Conservation (phyloP, 35 echinoderm and acorn worm species). For the Eucidaris tribuloides region DNA sequence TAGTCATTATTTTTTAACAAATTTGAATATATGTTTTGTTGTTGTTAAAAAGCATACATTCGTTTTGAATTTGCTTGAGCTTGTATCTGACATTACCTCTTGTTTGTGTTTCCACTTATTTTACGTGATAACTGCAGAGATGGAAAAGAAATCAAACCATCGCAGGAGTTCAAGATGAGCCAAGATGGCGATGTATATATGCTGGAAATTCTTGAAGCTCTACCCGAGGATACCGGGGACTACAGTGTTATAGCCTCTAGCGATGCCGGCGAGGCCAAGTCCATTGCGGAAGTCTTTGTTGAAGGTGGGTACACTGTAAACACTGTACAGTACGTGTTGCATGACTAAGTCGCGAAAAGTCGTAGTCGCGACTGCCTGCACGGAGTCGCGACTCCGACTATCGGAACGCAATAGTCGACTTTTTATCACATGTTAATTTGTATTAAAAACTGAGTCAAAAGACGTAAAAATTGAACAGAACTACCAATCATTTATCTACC, state of each 20-base stretch:
- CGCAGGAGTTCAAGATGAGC: slow-evolving; percentile 46
- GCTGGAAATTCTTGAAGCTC: slow-evolving; percentile 48
- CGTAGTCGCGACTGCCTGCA: too few relatives aligned
- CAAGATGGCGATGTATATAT: slow-evolving; percentile 64
- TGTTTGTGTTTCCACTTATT: neutral
- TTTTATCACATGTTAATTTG: too few relatives aligned
- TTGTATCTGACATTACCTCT: neutral
- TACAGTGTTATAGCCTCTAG: slow-evolving; percentile 57
- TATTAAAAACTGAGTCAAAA: too few relatives aligned
- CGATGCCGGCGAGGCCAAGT: slow-evolving; percentile 57
- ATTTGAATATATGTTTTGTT: too few relatives aligned
- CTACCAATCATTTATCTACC: too few relatives aligned
- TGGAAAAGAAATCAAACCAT: slow-evolving; percentile 73
- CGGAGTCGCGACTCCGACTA: too few relatives aligned
- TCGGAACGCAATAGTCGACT: too few relatives aligned
- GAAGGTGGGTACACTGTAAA: slow-evolving; percentile 56
- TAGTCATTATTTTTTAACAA: too few relatives aligned
- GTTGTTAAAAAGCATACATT: neutral
- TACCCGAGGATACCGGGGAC: slow-evolving; percentile 66
- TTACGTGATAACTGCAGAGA: slow-evolving; percentile 42
- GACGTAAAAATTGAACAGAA: too few relatives aligned
- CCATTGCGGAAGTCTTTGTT: slow-evolving; percentile 66
- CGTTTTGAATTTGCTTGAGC: neutral
- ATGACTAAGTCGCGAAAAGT: too few relatives aligned
- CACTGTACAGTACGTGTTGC: too few relatives aligned